Evolutionary conservation across 2,888 invertebrate species (phyloP).

Genomic region (Branchellion lobata): DNA sequence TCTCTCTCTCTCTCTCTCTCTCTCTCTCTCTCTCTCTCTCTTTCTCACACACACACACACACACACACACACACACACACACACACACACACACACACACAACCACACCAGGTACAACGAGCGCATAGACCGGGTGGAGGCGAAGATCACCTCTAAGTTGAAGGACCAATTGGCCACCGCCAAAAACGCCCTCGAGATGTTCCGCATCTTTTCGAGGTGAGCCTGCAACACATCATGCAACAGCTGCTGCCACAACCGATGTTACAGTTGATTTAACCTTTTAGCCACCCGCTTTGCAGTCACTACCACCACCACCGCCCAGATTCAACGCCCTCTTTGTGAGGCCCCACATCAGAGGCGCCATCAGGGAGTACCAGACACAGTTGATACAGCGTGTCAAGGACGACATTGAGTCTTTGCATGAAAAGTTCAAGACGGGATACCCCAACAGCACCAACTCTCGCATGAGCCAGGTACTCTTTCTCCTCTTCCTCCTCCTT

Average conservation of each 20-base stretch:
- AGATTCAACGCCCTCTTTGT: slow-evolving; percentile 95
- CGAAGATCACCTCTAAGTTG: slow-evolving; percentile 92
- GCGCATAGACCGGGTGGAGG: slow-evolving; percentile 94
- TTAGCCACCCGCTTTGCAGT: too few relatives aligned
- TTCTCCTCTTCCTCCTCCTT: not conserved
- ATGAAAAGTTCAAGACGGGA: slow-evolving; percentile 97
- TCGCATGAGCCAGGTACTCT: slow-evolving; percentile 79
- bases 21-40: slow-evolving; percentile 35
- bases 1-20: slow-evolving; percentile 17
- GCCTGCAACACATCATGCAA: not conserved
- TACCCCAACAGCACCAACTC: slow-evolving; percentile 92
- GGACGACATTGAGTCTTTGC: slow-evolving; percentile 94
- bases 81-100: not conserved
- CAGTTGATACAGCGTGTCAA: slow-evolving; percentile 97
- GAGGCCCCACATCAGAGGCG: slow-evolving; percentile 95
- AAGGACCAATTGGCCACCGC: slow-evolving; percentile 96
- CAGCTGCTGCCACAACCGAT: not conserved
- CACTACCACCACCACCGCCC: too few relatives aligned
- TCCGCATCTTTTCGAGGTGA: slow-evolving; percentile 83
- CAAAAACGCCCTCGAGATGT: slow-evolving; percentile 99
- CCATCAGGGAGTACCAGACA: slow-evolving; percentile 97
- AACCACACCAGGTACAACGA: slow-evolving; percentile 80
- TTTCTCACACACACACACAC: too few relatives aligned
- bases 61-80: too few relatives aligned
- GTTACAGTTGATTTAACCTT: too few relatives aligned